Base-by-base conservation (phyloP, 1,140 invertebrate genomes). In the Rhynchophorus ferrugineus region DNA sequence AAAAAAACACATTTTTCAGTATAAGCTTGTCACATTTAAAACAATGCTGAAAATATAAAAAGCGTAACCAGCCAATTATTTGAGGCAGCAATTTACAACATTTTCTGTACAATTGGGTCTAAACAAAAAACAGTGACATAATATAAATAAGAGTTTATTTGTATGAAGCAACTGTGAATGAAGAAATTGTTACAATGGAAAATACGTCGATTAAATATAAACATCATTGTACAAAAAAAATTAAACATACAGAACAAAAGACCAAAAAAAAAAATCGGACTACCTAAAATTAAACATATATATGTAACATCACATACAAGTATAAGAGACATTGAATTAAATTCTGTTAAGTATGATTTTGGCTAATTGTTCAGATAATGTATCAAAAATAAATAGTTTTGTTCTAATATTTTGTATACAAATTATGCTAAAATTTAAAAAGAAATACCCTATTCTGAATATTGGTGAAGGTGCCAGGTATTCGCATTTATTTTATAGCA, bases 171-270 rank as follows among this genome's bases (percentile, higher is more conserved):
- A 33, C 18, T 13, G 24, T 16, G 43, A 34, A 44, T 18, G 6
- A 17, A 41, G 19, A 17, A 34, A 33, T 34, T 22, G 24, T 44
- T 44, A 44, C 24, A 34, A 34, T 44, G 29, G 43, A 44, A 44
- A 44, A 44, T 44, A 44, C 24, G 21, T 29, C 24, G 29, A 19
- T 22, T 13, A n/a, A n/a, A n/a, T n/a, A 11, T 9, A 24, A 22
- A 9, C 19, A 14, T 44, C 8, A 2, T 38, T 8, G 16, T 1
- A 38, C 36, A 38, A 2, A 38, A n/a, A 2, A 14, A 38, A 14
- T 14, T 16, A 7, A 14, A 38, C 36, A 14, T 16, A 38, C n/a
- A 38, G n/a, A 13, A n/a, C 8, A 9, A 34, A 34, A 34, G 9
- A 34, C 13, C 9, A 5, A 13, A 11, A 37, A 37, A n/a, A 6